Evolutionary conservation across 1,140 invertebrate species (phyloP).

Genomic region (Lerema accius): DNA sequence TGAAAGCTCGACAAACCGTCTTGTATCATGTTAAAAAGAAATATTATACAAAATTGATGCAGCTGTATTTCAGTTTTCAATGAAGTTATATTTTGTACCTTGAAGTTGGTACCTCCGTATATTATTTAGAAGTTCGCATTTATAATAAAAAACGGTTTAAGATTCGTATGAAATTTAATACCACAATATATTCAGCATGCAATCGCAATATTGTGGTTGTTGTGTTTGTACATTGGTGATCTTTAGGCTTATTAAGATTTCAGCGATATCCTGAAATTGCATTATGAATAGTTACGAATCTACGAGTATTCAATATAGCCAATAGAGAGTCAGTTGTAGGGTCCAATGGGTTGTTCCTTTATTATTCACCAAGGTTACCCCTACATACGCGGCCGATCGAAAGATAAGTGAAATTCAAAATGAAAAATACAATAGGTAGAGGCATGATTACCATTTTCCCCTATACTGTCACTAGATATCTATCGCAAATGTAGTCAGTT

Average conservation of each 20-base stretch:
- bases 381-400: background rate
- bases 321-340: background rate
- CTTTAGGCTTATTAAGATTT: background rate
- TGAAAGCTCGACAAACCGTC: constrained; percentile 1
- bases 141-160: too few species aligned
- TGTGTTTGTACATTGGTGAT: too few species aligned
- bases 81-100: background rate
- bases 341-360: background rate
- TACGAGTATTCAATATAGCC: background rate
- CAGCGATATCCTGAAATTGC: background rate
- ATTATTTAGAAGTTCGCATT: too few species aligned
- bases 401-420: background rate
- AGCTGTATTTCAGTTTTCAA: background rate
- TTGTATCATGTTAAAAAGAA: constrained; percentile 11
- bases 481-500: too few species aligned
- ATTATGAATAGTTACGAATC: background rate
- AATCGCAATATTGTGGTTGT: too few species aligned
- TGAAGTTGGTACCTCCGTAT: too few species aligned
- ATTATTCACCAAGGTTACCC: constrained; percentile 1
- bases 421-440: background rate
- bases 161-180: too few species aligned
- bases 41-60: constrained; percentile 14
- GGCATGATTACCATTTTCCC: too few species aligned
- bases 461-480: too few species aligned
- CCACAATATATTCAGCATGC: too few species aligned